These are phyloP conservation scores for Daptonema setosum DNA, from an alignment of 2,888 invertebrate genomes.

Conservation along the genomic window DNA sequence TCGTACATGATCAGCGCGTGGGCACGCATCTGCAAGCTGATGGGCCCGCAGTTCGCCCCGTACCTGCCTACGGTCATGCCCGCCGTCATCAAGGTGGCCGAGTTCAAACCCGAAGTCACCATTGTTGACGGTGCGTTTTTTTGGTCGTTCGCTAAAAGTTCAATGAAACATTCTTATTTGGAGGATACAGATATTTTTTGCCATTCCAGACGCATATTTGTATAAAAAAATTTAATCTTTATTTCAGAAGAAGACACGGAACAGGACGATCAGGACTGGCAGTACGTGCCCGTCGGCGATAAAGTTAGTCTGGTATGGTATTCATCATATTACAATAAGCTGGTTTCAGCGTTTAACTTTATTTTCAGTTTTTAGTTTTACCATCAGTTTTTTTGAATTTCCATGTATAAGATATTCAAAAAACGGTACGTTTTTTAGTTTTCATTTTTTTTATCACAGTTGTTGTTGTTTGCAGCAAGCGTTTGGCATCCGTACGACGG, in stretches of 20 bases:
- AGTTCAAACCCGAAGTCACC: slow-evolving; percentile 77
- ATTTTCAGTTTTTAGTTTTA: too few relatives aligned
- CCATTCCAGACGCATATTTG: too few relatives aligned
- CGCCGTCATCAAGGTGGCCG: slow-evolving; percentile 69
- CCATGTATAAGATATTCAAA: too few relatives aligned
- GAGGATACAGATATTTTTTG: too few relatives aligned
- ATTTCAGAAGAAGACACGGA: slow-evolving; percentile 37
- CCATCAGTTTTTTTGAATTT: too few relatives aligned
- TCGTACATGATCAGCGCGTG: slow-evolving; percentile 97
- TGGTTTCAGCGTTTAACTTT: too few relatives aligned
- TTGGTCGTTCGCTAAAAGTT: background rate
- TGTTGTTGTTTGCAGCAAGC: slow-evolving; percentile 45
- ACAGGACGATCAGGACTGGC: slow-evolving; percentile 72
- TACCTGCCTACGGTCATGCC: slow-evolving; percentile 86
- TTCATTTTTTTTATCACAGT: too few relatives aligned
- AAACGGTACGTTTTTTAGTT: too few relatives aligned
- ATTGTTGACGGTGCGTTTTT: slow-evolving; percentile 51
- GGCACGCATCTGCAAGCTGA: slow-evolving; percentile 91
- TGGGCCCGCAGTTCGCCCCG: slow-evolving; percentile 61
- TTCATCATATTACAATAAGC: too few relatives aligned
- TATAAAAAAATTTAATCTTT: too few relatives aligned
- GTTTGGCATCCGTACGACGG: slow-evolving; percentile 76
- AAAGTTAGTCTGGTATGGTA: slow-evolving; percentile 41
- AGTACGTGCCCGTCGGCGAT: slow-evolving; percentile 74
- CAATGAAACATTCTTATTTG: too few relatives aligned